Conservation (phyloP, 1,140 invertebrate species). For the Pteromalus puparum region DNA sequence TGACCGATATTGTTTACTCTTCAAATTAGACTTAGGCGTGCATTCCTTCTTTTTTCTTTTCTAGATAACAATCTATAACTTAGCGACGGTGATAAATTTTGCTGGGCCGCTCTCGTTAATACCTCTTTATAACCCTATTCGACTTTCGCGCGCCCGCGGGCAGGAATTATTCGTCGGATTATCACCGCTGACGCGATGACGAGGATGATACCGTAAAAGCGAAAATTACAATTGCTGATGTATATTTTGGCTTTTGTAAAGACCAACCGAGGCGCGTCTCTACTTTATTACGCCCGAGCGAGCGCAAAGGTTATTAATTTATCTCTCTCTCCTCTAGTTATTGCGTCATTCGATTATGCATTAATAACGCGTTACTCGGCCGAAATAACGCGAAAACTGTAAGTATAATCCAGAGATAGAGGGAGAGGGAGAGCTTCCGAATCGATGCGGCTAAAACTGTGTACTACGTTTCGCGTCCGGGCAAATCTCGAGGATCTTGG, state of each 20-base stretch:
- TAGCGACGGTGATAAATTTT: constrained; percentile 9
- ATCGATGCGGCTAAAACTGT: constrained; percentile 36
- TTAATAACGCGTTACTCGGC: no score
- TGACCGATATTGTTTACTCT: constrained; percentile 45
- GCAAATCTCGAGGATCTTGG: constrained; percentile 38
- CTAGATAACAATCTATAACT: constrained; percentile 32
- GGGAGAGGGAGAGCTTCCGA: not conserved
- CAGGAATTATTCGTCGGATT: not conserved
- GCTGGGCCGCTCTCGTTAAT: not conserved
- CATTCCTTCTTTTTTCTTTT: constrained; percentile 14
- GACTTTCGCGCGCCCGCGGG: not conserved
- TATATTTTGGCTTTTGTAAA: not conserved
- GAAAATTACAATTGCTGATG: not conserved
- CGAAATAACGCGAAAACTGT: not conserved
- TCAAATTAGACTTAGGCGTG: constrained; percentile 23
- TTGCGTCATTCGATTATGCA: no score
- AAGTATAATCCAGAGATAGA: not conserved
- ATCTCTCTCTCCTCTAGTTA: no score
- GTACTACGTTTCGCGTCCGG: constrained; percentile 9
- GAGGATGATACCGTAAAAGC: not conserved
- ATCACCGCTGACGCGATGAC: not conserved
- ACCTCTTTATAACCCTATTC: constrained; percentile 4
- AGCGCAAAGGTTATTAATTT: no score
- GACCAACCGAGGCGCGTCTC: not conserved
- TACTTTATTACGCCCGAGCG: no score